These are phyloP conservation scores for Cotesia typhae DNA, from an alignment of 1,140 invertebrate genomes.

Conservation along the genomic window DNA sequence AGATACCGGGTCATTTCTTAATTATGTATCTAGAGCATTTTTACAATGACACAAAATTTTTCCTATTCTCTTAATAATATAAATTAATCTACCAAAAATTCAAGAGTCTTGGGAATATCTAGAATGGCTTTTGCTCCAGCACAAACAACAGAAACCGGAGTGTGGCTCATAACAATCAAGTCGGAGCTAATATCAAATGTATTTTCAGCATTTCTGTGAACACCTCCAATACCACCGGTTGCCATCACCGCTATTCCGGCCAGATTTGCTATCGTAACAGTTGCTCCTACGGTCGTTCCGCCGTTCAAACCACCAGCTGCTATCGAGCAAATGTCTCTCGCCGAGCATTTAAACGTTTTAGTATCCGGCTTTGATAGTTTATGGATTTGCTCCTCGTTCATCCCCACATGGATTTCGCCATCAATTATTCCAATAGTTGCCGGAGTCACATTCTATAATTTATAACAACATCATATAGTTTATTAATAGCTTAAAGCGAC, in stretches of 20 bases:
- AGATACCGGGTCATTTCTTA: no score
- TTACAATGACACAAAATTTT: no score
- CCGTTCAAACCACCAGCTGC: conserved; percentile 80
- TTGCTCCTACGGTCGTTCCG: conserved; percentile 96
- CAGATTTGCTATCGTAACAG: conserved; percentile 83
- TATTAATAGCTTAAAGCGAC: no score
- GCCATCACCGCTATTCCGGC: conserved; percentile 93
- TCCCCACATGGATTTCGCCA: conserved; percentile 85
- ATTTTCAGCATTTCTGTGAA: conserved; percentile 86
- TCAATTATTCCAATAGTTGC: conserved; percentile 92
- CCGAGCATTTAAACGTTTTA: conserved; percentile 71
- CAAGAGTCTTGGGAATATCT: conserved; percentile 92
- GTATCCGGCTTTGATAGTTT: conserved; percentile 59
- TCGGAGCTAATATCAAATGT: conserved; percentile 96
- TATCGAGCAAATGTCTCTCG: conserved; percentile 85
- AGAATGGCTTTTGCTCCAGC: conserved; percentile 97
- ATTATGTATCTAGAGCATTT: no score
- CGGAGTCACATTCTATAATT: conserved; percentile 82
- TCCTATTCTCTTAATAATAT: no score
- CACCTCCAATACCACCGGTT: conserved; percentile 91
- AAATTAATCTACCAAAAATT: conserved; percentile 78
- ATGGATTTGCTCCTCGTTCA: conserved; percentile 72
- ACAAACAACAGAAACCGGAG: conserved; percentile 88
- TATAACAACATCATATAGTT: conserved; percentile 9
- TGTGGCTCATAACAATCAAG: conserved; percentile 87